These are phyloP conservation scores for Belgica antarctica DNA, from an alignment of 2,888 invertebrate genomes.

Conservation along the genomic window DNA sequence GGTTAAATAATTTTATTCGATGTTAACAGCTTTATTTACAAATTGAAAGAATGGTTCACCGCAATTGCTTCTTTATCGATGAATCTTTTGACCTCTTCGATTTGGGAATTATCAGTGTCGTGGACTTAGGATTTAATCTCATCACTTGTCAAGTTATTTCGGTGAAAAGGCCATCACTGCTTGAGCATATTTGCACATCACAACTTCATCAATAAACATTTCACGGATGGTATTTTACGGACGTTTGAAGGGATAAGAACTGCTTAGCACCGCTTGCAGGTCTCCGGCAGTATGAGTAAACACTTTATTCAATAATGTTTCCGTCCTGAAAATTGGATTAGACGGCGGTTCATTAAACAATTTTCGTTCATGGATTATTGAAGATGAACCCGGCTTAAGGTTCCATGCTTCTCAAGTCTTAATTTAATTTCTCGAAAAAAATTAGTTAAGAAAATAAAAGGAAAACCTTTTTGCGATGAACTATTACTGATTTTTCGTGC, in stretches of 20 bases:
- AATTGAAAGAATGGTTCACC: too few relatives aligned
- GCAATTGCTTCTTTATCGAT: too few relatives aligned
- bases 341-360: conserved; percentile 15
- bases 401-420: background rate
- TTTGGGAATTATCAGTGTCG: too few relatives aligned
- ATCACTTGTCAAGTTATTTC: conserved; percentile 10
- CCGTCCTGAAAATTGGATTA: conserved; percentile 19
- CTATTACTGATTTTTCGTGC: background rate
- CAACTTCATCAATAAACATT: conserved; percentile 36
- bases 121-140: background rate
- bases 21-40: conserved; percentile 19
- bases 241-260: conserved; percentile 1
- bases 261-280: background rate
- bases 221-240: conserved; percentile 19
- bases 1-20: background rate
- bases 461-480: too few relatives aligned
- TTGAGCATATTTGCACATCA: conserved; percentile 16
- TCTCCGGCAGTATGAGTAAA: background rate
- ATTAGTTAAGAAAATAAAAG: background rate
- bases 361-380: background rate
- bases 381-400: background rate
- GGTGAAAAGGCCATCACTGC: conserved; percentile 5
- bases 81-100: too few relatives aligned
- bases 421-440: background rate
- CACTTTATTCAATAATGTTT: conserved; percentile 14